Base-by-base conservation (phyloP, 2,113 vertebrate species). In the Zapornia atra region DNA sequence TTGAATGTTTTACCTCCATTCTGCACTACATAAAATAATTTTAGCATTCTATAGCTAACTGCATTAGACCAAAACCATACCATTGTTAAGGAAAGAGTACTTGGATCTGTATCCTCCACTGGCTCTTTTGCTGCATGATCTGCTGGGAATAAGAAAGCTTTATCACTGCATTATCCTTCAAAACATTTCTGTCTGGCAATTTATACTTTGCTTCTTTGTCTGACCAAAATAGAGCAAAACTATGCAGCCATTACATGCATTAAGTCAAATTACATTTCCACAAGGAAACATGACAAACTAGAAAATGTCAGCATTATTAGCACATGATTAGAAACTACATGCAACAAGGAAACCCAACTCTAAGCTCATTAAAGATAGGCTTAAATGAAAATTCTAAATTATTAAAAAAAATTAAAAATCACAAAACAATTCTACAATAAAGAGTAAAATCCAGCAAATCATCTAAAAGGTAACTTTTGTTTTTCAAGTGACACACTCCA, bases 71-170 rank as follows among this genome's bases (percentile, higher is more conserved):
- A 59, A 18, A 40, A 90, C 97, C 98, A 51, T 98, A 99, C 99
- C 98, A 98, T 96, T 92, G 98, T 96, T 94, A 98, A 98, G n/a
- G 99, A 97, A 46, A 99, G 98, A 94, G 98, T 99, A 97, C 99
- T 99, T 36, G 99, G 99, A 96, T 99, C 99, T 0, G 98, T 99
- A 95, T 99, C 99, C 95, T 99, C 99, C 94, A 99, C 99, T 0
- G 99, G 99, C 80, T 99, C 99, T 86, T 98, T 99, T 76, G 92
- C 91, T 92, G 81, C 98, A 94, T 97, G 98, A 93, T 98, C 99
- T 99, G 97, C 36, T 72, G 85, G 60, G 90, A 65, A 91, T 42
- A 66, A 91, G 33, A 63, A 76, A 88, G 29, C 2, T 38, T 70
- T 70, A 88, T 86, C 46, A 86, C 31, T n/a, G 18, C 46, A 68